Conservation (phyloP, 2,113 vertebrate genomes). For the Apeltes quadracus region DNA sequence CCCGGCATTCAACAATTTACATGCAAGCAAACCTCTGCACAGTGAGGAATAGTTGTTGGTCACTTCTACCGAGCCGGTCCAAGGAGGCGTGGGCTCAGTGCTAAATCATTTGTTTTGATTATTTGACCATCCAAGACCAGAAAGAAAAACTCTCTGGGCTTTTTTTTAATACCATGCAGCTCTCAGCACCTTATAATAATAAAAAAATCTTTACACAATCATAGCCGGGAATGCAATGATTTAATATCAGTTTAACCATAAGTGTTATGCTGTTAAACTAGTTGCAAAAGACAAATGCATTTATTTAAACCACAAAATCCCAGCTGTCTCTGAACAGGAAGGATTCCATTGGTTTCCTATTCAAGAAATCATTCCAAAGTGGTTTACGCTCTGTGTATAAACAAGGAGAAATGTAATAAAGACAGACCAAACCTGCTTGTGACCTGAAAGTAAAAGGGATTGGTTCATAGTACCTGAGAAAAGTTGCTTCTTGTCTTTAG, state of each 20-base stretch:
- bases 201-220: not conserved
- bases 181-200: too few species aligned
- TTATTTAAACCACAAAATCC: conserved; percentile 20
- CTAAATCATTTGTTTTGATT: not conserved
- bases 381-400: not conserved
- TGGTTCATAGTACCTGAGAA: conserved; percentile 60
- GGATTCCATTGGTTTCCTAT: not conserved
- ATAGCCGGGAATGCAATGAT: not conserved
- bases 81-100: not conserved
- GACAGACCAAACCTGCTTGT: not conserved
- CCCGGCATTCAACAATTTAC: not conserved
- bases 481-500: conserved; percentile 34
- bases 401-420: not conserved
- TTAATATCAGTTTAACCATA: not conserved
- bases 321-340: conserved; percentile 13
- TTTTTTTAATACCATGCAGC: not conserved
- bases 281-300: not conserved
- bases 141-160: not conserved
- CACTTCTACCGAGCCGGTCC: not conserved
- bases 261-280: not conserved
- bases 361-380: not conserved
- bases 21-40: not conserved
- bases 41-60: not conserved
- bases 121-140: not conserved
- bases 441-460: conserved; percentile 4